phyloP scores from a whole-genome alignment of 1,140 invertebrate genomes.

The Drosophila mauritiana region DNA sequence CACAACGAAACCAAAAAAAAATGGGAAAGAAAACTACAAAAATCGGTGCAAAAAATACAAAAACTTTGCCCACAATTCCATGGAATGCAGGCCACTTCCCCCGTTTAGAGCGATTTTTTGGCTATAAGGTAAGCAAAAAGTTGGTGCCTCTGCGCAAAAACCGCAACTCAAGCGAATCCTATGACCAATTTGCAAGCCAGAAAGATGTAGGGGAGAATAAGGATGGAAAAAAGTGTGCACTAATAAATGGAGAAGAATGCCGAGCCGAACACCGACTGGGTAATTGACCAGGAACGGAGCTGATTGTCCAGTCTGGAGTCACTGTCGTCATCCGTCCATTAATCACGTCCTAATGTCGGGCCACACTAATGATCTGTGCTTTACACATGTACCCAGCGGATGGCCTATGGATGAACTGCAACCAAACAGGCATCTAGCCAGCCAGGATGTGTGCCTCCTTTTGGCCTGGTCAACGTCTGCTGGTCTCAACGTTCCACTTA shows the following conservation, averaged over 20 bases:
- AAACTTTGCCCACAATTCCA: slow-evolving; percentile 75
- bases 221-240: not conserved
- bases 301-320: slow-evolving; percentile 58
- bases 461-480: slow-evolving; percentile 44
- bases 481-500: slow-evolving; percentile 53
- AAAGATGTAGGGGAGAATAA: slow-evolving; percentile 19
- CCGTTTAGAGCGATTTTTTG: slow-evolving; percentile 49
- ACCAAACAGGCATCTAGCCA: slow-evolving; percentile 8
- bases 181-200: slow-evolving; percentile 70
- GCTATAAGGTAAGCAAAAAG: slow-evolving; percentile 78
- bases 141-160: slow-evolving; percentile 41
- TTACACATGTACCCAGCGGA: slow-evolving; percentile 61
- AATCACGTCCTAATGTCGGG: slow-evolving; percentile 63
- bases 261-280: slow-evolving; percentile 26
- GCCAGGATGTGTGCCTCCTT: slow-evolving; percentile 37
- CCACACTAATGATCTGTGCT: slow-evolving; percentile 78
- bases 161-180: slow-evolving; percentile 74
- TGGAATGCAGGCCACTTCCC: slow-evolving; percentile 50
- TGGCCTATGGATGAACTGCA: slow-evolving; percentile 50
- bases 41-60: slow-evolving; percentile 21
- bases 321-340: slow-evolving; percentile 58
- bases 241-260: slow-evolving; percentile 41
- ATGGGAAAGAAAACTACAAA: not conserved
- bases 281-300: slow-evolving; percentile 54
- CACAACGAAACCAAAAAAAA: slow-evolving; percentile 3